Conservation (phyloP, 2,113 vertebrate species). For the Aythya baeri region DNA sequence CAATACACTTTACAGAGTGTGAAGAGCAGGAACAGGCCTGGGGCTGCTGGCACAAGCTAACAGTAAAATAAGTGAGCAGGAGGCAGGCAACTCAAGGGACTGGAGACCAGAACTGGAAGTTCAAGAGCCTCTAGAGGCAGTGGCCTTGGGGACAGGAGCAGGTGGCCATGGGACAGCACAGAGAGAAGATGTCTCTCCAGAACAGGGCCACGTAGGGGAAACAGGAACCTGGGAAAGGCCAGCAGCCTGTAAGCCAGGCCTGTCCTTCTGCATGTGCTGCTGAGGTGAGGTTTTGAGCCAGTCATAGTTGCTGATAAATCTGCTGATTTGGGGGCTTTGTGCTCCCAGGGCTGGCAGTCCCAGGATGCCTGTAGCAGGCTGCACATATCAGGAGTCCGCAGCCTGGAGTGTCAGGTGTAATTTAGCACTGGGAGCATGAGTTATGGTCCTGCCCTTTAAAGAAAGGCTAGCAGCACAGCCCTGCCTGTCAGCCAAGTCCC, state of each 20-base stretch:
- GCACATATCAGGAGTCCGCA: slow-evolving; percentile 34
- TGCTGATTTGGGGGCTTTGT: neutral
- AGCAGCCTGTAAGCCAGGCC: neutral
- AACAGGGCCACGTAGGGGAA: neutral
- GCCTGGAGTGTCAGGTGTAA: slow-evolving; percentile 52
- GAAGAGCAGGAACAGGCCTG: neutral
- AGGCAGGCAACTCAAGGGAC: neutral
- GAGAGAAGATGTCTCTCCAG: neutral
- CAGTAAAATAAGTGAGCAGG: neutral
- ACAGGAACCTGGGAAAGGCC: neutral
- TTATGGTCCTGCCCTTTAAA: slow-evolving; percentile 72
- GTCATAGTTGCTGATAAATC: neutral
- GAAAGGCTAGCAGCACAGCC: slow-evolving; percentile 65
- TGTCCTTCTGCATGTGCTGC: neutral
- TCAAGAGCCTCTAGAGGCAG: neutral
- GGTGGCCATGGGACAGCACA: neutral
- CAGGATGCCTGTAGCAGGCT: neutral
- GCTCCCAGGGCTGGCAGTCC: neutral
- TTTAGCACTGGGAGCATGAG: slow-evolving; percentile 65
- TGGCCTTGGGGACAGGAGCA: neutral
- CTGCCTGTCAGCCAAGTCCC: slow-evolving; percentile 68
- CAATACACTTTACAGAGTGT: neutral
- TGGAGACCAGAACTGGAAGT: neutral
- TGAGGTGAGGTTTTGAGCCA: neutral
- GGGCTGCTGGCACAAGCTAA: neutral